Evolutionary conservation across 2,888 invertebrate species (phyloP), one percentile per base, ranked within the genome.

Genomic region (Napeogenes sylphis): DNA sequence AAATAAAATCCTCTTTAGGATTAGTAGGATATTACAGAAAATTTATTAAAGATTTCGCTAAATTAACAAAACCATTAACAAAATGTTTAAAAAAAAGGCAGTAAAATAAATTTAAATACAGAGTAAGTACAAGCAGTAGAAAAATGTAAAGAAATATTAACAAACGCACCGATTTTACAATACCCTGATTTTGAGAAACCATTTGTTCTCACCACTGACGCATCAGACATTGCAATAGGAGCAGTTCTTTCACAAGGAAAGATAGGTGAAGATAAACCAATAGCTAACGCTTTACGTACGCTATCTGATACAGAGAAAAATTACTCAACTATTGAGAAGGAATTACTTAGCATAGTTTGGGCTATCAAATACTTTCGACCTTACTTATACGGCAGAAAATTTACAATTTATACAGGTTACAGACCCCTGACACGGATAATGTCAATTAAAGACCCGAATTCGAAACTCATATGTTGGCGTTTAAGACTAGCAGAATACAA

Each of bases 21-120:
- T 14, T 35, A 21, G 55, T 58, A 35, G 51, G 58, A 13, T 58
- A 82, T 61, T 82, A 83, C 47, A 42, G 80, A n/a, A 74, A 74
- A 61, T 84, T 83, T 60, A 66, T 77, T 14, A 62, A 67, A 46
- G 63, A 71, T 30, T 69, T 71, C 53, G 61, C 64, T n/a, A 59
- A 68, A 56, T 57, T 75, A 8, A 70, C 75, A 2, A 71, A 75
- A 70, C 76, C 75, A 4, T 13, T 75, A 14, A 73, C 70, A 2
- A 38, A 51, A n/a, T 65, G 69, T 30, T 46, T 71, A n/a, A 13
- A 74, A 71, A 57, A 74, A 73, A 54, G 55, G 68, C 5, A 46
- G 56, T 5, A 59, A 65, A 56, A 62, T 65, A 30, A n/a, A 53
- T 32, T 59, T 58, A 21, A 54, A 59, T 10, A 14, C 59, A 30